phyloP scores from a whole-genome alignment of 1,140 invertebrate genomes.

The Delia radicum region DNA sequence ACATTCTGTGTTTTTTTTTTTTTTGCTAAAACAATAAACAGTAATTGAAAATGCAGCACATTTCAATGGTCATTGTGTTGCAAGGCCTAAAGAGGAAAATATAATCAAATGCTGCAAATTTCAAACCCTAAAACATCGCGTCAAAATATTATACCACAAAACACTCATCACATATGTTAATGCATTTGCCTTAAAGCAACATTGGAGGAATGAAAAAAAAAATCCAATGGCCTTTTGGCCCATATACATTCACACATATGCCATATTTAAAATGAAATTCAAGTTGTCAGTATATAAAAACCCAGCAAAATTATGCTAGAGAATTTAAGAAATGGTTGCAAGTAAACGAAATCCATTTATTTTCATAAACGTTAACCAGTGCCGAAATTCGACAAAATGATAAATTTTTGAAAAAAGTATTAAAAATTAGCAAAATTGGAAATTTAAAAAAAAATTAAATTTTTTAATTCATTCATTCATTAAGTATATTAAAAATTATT shows the following conservation, averaged over 20 bases:
- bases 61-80: background rate
- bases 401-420: too few relatives aligned
- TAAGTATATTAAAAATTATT: too few relatives aligned
- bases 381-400: too few relatives aligned
- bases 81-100: background rate
- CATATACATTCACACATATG: background rate
- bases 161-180: slow-evolving; percentile 23
- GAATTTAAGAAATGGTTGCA: too few relatives aligned
- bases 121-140: background rate
- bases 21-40: too few relatives aligned
- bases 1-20: too few relatives aligned
- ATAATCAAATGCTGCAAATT: background rate
- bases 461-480: too few relatives aligned
- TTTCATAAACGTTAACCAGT: too few relatives aligned
- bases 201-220: background rate
- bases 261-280: background rate
- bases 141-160: slow-evolving; percentile 14
- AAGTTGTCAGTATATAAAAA: background rate
- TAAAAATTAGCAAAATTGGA: too few relatives aligned
- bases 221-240: background rate
- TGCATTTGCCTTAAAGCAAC: slow-evolving; percentile 12
- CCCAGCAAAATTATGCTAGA: background rate
- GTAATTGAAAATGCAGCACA: too few relatives aligned
- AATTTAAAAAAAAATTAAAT: too few relatives aligned
- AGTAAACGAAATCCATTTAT: too few relatives aligned